A percentile compares a stretch with the other conserved stretches of the same genome.
Conservation (phyloP, 2,888 invertebrate genomes). For the Elegia similella region DNA sequence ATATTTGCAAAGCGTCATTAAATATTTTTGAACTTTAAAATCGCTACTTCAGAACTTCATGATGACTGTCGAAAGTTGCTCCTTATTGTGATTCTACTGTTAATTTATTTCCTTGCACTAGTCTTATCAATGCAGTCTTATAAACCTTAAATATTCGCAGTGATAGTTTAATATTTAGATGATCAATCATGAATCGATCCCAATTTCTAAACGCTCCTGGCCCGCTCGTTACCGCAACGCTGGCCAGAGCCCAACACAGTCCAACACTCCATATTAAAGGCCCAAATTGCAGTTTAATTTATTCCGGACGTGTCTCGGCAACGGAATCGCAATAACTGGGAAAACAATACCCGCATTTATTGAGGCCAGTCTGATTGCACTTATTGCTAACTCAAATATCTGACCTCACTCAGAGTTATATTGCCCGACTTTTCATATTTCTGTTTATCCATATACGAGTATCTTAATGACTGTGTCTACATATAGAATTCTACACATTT, state of each 20-base stretch:
- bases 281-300: slow-evolving; percentile 80
- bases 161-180: not conserved
- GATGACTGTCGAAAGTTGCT: too few relatives aligned
- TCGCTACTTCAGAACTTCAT: too few relatives aligned
- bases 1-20: too few relatives aligned
- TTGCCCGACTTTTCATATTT: not conserved
- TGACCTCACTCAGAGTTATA: slow-evolving; percentile 13
- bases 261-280: slow-evolving; percentile 78
- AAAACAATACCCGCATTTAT: slow-evolving; percentile 73
- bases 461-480: too few relatives aligned
- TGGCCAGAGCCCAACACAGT: slow-evolving; percentile 8
- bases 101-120: too few relatives aligned
- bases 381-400: slow-evolving; percentile 39
- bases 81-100: too few relatives aligned
- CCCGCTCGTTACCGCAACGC: slow-evolving; percentile 9
- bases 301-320: slow-evolving; percentile 79
- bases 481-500: too few relatives aligned
- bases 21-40: too few relatives aligned
- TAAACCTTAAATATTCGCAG: too few relatives aligned
- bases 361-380: slow-evolving; percentile 61
- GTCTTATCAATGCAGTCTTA: too few relatives aligned
- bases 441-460: too few relatives aligned
- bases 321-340: slow-evolving; percentile 76
- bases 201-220: not conserved
- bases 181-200: not conserved